A percentile compares a stretch with the other conserved stretches of the same genome.
phyloP scores from a whole-genome alignment of 2,888 invertebrate species.

The Scelioninae gen. 1 region DNA sequence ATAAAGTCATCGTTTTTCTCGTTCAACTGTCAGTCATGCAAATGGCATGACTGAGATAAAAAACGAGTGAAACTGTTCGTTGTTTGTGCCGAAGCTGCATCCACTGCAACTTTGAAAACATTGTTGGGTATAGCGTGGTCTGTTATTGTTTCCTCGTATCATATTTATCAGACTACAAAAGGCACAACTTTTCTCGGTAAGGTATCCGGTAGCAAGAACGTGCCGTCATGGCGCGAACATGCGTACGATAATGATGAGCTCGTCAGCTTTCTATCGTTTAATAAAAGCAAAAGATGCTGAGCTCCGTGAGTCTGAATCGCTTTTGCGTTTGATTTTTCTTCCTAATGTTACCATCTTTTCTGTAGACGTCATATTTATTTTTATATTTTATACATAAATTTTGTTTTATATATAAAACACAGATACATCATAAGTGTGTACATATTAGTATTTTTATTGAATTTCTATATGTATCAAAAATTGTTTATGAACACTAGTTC shows the following conservation, averaged over 20 bases:
- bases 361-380: no score
- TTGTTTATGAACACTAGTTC: no score
- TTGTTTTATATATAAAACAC: no score
- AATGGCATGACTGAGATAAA: slow-evolving; percentile 30
- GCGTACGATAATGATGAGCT: slow-evolving; percentile 54
- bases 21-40: slow-evolving; percentile 13
- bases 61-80: background rate
- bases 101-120: slow-evolving; percentile 52
- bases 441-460: no score
- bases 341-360: slow-evolving; percentile 19
- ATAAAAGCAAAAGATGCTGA: slow-evolving; percentile 47
- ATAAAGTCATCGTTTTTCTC: slow-evolving; percentile 11
- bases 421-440: no score
- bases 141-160: slow-evolving; percentile 66
- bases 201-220: slow-evolving; percentile 71
- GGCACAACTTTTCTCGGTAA: slow-evolving; percentile 68
- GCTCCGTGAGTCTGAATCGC: background rate
- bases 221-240: slow-evolving; percentile 57
- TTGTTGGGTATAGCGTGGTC: slow-evolving; percentile 9
- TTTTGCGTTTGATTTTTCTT: background rate
- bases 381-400: no score
- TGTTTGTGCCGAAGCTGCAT: slow-evolving; percentile 48
- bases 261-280: slow-evolving; percentile 41
- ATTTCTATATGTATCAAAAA: no score
- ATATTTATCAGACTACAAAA: slow-evolving; percentile 63